A percentile compares a stretch with the other conserved stretches of the same genome.
phyloP scores from a whole-genome alignment of 2,888 invertebrate species.

The Heliothis peltigera region DNA sequence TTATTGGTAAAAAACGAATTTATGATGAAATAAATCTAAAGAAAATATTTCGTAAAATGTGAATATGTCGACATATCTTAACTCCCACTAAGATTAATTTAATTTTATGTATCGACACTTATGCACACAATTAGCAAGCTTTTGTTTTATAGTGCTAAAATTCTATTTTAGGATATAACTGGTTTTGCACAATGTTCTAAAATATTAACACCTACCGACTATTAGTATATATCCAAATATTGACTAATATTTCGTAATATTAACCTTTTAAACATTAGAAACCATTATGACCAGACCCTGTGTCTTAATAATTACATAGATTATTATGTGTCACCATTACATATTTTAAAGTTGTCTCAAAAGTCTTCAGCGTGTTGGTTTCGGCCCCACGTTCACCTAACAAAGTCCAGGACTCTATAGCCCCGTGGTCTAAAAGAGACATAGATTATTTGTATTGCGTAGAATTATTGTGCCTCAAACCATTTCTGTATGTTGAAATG shows the following conservation, averaged over 20 bases:
- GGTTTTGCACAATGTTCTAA: slow-evolving; percentile 13
- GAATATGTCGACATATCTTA: not conserved
- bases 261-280: no score
- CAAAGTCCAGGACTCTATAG: no score
- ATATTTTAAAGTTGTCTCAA: no score
- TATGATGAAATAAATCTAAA: not conserved
- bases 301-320: no score
- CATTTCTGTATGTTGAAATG: no score
- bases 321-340: no score
- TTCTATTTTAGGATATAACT: slow-evolving; percentile 19
- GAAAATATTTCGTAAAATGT: slow-evolving; percentile 14
- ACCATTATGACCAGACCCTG: no score
- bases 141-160: slow-evolving; percentile 31
- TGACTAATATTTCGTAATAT: slow-evolving; percentile 17
- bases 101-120: slow-evolving; percentile 9
- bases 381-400: no score
- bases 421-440: no score
- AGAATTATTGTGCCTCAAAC: no score
- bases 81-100: slow-evolving; percentile 12
- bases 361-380: no score
- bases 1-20: not conserved
- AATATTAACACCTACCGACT: slow-evolving; percentile 2
- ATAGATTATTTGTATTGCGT: no score
- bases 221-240: not conserved
- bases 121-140: slow-evolving; percentile 16